phyloP scores from a whole-genome alignment of 2,888 invertebrate species.

The Carpatolechia fugitivella region DNA sequence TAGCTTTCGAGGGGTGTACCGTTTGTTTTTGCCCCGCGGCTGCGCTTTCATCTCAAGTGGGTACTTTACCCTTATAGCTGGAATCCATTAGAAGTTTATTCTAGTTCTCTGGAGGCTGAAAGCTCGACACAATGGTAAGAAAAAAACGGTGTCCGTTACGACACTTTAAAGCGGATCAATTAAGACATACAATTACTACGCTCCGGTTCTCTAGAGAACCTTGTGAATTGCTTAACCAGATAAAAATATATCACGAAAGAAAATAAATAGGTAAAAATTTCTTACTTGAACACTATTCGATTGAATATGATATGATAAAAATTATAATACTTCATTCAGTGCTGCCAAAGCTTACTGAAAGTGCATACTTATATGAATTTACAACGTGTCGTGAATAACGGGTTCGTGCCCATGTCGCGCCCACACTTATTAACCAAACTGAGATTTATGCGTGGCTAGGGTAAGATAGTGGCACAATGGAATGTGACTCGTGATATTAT shows the following conservation, averaged over 20 bases:
- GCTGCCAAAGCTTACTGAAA: background rate
- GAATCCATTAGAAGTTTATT: conserved; percentile 51
- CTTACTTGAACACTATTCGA: too few relatives aligned
- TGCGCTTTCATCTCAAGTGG: conserved; percentile 56
- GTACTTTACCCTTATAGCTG: conserved; percentile 34
- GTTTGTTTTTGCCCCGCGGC: conserved; percentile 43
- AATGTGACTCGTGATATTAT: conserved; percentile 53
- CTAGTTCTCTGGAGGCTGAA: conserved; percentile 46
- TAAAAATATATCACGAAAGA: background rate
- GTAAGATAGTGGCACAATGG: conserved; percentile 68
- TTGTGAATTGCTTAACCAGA: conserved; percentile 5
- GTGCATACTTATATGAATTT: conserved; percentile 38
- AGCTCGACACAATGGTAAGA: conserved; percentile 35
- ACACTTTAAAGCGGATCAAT: conserved; percentile 17
- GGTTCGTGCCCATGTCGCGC: conserved; percentile 62
- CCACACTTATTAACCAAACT: conserved; percentile 73
- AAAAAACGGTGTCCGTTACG: conserved; percentile 28
- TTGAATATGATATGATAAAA: too few relatives aligned
- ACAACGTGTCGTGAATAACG: conserved; percentile 49
- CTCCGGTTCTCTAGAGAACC: conserved; percentile 19
- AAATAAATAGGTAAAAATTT: too few relatives aligned
- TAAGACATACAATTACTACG: conserved; percentile 20
- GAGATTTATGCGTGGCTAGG: conserved; percentile 68
- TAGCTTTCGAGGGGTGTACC: conserved; percentile 34
- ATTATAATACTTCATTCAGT: background rate